Evolutionary conservation across 1,140 invertebrate genomes (phyloP).

Genomic region (Antheraea mylitta): DNA sequence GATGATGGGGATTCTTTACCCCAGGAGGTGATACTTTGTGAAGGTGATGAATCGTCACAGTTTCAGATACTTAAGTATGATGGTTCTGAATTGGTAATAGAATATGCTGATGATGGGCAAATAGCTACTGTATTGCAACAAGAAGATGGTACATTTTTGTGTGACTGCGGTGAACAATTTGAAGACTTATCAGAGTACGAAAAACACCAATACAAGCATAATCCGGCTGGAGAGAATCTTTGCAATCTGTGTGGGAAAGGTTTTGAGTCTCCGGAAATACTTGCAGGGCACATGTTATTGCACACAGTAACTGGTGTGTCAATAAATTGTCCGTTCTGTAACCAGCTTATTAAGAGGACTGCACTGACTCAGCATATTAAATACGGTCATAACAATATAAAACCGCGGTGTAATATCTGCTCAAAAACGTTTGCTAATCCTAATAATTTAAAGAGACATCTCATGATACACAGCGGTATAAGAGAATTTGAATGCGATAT

Average conservation of each 20-base stretch:
- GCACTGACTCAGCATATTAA: slow-evolving; percentile 76
- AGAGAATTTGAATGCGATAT: slow-evolving; percentile 79
- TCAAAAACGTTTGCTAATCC: slow-evolving; percentile 80
- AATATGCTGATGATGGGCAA: slow-evolving; percentile 66
- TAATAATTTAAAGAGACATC: slow-evolving; percentile 81
- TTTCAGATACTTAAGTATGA: slow-evolving; percentile 71
- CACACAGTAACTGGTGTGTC: slow-evolving; percentile 61
- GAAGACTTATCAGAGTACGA: slow-evolving; percentile 62
- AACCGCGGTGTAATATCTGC: slow-evolving; percentile 79
- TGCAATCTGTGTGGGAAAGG: slow-evolving; percentile 77
- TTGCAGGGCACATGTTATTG: slow-evolving; percentile 84
- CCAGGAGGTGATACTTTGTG: slow-evolving; percentile 69
- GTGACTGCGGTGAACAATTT: slow-evolving; percentile 72
- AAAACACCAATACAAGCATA: slow-evolving; percentile 68
- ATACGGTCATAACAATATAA: slow-evolving; percentile 69
- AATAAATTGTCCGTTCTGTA: slow-evolving; percentile 73
- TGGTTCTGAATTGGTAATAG: slow-evolving; percentile 66
- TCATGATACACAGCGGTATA: slow-evolving; percentile 79
- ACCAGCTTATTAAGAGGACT: slow-evolving; percentile 67
- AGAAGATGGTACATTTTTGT: slow-evolving; percentile 69
- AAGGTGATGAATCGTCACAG: slow-evolving; percentile 65
- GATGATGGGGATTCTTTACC: slow-evolving; percentile 43
- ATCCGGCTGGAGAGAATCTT: slow-evolving; percentile 62
- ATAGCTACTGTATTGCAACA: slow-evolving; percentile 67
- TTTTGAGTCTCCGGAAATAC: slow-evolving; percentile 82